phyloP scores from a whole-genome alignment of 1,140 invertebrate species.

The Brachionus manjavacas region DNA sequence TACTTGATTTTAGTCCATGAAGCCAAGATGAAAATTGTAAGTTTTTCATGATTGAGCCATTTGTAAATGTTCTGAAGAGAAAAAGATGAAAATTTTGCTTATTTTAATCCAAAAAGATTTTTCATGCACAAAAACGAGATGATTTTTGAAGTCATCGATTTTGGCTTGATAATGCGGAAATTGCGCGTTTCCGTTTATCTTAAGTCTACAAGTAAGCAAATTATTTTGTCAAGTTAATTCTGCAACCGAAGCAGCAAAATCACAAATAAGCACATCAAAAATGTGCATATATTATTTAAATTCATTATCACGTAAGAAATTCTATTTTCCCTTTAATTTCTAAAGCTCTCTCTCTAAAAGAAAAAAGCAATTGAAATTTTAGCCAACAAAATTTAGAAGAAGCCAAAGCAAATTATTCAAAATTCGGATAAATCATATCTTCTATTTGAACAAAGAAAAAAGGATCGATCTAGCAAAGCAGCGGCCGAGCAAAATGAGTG shows the following conservation, averaged over 20 bases:
- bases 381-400: not conserved
- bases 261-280: not conserved
- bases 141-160: too few species aligned
- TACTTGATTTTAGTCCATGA: too few species aligned
- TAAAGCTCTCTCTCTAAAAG: not conserved
- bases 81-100: too few species aligned
- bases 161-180: too few species aligned
- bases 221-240: not conserved
- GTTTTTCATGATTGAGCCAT: too few species aligned
- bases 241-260: not conserved
- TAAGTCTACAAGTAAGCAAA: too few species aligned
- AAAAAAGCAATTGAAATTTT: not conserved
- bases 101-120: too few species aligned
- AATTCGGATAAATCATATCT: not conserved
- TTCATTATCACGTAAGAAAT: not conserved
- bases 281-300: slow-evolving; percentile 28
- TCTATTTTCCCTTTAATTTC: not conserved
- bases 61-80: too few species aligned
- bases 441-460: not conserved
- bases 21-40: too few species aligned
- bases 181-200: too few species aligned
- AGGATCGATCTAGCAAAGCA: not conserved
- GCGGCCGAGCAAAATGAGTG: slow-evolving; percentile 6
- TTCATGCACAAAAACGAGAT: too few species aligned
- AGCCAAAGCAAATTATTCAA: not conserved